A percentile compares a stretch with the other conserved stretches of the same genome.
Conservation (phyloP, 1,140 invertebrate species). For the Gonioctena quinquepunctata region DNA sequence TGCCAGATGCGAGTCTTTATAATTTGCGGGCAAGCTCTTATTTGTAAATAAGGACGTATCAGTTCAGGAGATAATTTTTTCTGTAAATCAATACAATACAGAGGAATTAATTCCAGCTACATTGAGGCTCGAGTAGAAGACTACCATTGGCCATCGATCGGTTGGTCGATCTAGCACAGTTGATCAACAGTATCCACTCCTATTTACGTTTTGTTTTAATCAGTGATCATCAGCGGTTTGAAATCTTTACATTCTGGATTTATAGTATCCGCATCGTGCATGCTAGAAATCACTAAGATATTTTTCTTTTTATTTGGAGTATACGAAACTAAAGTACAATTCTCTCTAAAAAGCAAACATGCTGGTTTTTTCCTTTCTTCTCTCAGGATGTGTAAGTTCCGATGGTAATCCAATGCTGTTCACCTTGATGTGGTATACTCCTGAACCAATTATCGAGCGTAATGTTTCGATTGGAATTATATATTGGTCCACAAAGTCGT, state of each 20-base stretch:
- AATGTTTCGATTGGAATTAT: constrained; percentile 43
- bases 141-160: neutral
- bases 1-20: too few relatives aligned
- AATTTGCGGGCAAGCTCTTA: too few relatives aligned
- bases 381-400: neutral
- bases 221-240: neutral
- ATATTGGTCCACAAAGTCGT: constrained; percentile 32
- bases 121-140: neutral
- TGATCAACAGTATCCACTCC: neutral
- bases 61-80: too few relatives aligned
- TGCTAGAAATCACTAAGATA: neutral
- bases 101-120: neutral
- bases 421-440: too few relatives aligned
- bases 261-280: neutral
- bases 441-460: constrained; percentile 40
- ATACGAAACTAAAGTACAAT: neutral
- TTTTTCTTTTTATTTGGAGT: neutral
- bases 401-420: neutral
- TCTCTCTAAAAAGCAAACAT: neutral
- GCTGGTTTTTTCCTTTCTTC: neutral
- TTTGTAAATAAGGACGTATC: too few relatives aligned
- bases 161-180: neutral
- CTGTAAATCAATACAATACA: too few relatives aligned
- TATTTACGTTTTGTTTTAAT: neutral
- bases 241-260: too few relatives aligned